phyloP scores from a whole-genome alignment of 2,113 vertebrate species.

The Agapornis roseicollis region DNA sequence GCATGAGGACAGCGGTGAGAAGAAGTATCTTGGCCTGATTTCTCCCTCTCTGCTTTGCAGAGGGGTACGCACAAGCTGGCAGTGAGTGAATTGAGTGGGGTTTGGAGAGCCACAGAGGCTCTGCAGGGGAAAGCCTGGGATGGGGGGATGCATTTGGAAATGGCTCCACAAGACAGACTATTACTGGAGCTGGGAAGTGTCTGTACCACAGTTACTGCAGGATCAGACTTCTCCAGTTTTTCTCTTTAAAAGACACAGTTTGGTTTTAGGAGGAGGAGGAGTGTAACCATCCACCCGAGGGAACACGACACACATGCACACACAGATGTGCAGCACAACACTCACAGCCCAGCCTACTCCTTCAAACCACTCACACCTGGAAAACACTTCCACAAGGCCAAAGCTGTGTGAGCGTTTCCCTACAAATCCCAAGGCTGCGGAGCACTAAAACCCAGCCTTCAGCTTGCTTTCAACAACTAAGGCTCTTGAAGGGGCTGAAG shows the following conservation, averaged over 20 bases:
- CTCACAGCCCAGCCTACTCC: neutral
- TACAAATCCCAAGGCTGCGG: neutral
- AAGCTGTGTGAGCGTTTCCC: neutral
- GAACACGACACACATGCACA: neutral
- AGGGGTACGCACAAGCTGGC: neutral
- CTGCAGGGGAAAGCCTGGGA: neutral
- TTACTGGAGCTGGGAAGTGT: neutral
- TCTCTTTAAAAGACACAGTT: neutral
- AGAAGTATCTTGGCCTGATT: neutral
- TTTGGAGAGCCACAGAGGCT: rapidly evolving
- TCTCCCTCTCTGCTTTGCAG: neutral
- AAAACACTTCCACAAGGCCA: neutral
- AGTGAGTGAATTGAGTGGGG: neutral
- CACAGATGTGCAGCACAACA: rapidly evolving
- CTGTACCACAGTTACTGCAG: neutral
- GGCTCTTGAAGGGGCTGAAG: neutral
- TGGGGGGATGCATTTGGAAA: neutral
- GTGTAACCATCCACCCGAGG: neutral
- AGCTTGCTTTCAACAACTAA: neutral
- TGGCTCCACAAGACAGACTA: too few species aligned
- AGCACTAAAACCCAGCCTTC: neutral
- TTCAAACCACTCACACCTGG: neutral
- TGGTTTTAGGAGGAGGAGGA: neutral
- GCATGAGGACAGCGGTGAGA: neutral
- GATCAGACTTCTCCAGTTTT: neutral